These are phyloP conservation scores for Gymnarchus niloticus DNA, from an alignment of 2,113 vertebrate species.

Conservation along the genomic window DNA sequence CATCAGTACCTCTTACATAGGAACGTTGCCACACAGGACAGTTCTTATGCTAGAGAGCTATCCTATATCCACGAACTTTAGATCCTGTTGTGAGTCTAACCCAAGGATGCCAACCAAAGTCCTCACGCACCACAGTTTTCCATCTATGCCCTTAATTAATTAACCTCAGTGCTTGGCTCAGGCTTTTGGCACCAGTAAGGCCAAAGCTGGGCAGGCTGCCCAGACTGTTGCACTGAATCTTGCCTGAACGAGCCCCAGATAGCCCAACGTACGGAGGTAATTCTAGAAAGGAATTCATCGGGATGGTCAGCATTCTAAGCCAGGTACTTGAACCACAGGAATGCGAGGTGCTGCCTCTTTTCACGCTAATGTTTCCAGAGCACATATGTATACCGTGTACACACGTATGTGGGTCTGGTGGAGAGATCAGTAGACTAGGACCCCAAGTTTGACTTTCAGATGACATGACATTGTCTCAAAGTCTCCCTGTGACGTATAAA, in stretches of 20 bases:
- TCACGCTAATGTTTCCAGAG: not conserved
- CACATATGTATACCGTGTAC: not conserved
- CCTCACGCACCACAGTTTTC: not conserved
- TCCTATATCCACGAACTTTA: not conserved
- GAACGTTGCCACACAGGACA: not conserved
- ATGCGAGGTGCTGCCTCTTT: not conserved
- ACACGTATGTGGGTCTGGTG: not conserved
- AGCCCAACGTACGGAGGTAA: not conserved
- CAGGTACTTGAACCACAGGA: not conserved
- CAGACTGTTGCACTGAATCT: not conserved
- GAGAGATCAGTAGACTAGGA: not conserved
- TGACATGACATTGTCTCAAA: conserved; percentile 6
- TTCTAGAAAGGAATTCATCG: not conserved
- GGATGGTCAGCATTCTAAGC: not conserved
- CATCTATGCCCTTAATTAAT: not conserved
- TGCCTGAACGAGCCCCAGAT: not conserved
- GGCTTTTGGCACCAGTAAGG: not conserved
- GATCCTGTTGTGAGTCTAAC: not conserved
- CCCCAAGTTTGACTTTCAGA: not conserved
- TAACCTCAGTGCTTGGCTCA: not conserved
- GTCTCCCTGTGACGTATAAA: not conserved
- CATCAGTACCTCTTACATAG: not conserved
- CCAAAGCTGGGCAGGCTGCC: not conserved
- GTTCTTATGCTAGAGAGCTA: not conserved
- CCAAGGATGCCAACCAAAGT: not conserved